Conservation (phyloP, 2,113 vertebrate species). For the Leucoraja erinaceus region DNA sequence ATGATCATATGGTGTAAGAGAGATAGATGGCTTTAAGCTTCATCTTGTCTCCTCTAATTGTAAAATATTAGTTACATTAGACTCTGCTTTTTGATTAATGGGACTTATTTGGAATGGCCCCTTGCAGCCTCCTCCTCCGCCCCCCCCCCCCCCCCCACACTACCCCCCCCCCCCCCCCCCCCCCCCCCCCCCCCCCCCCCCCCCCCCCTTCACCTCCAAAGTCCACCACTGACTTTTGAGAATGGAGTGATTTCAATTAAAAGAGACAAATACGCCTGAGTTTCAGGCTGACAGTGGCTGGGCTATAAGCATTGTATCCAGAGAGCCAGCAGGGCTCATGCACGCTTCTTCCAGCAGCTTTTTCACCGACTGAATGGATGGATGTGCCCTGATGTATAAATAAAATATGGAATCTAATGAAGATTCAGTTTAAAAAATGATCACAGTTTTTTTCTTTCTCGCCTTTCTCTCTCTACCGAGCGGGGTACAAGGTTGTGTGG, state of each 20-base stretch:
- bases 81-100: conserved; percentile 99
- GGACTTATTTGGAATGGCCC: conserved; percentile 99
- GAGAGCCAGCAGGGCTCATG: conserved; percentile 10
- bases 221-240: conserved; percentile 88
- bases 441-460: conserved; percentile 4
- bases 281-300: conserved; percentile 62
- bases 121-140: conserved; percentile 53
- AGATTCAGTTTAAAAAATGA: conserved; percentile 33
- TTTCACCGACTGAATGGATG: conserved; percentile 30
- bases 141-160: conserved; percentile 66
- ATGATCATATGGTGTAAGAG: conserved; percentile 99
- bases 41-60: conserved; percentile 99
- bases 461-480: neutral
- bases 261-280: conserved; percentile 91
- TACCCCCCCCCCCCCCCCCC: no score
- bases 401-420: conserved; percentile 37
- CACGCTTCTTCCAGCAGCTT: conserved; percentile 28
- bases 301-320: conserved; percentile 47
- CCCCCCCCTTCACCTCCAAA: conserved; percentile 69
- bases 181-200: no score
- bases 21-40: conserved; percentile 98
- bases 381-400: conserved; percentile 24
- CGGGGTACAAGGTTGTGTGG: conserved; percentile 16
- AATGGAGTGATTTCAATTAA: conserved; percentile 98
- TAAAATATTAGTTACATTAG: conserved; percentile 99